phyloP scores from a whole-genome alignment of 2,888 invertebrate species.

The Bedellia somnulentella region DNA sequence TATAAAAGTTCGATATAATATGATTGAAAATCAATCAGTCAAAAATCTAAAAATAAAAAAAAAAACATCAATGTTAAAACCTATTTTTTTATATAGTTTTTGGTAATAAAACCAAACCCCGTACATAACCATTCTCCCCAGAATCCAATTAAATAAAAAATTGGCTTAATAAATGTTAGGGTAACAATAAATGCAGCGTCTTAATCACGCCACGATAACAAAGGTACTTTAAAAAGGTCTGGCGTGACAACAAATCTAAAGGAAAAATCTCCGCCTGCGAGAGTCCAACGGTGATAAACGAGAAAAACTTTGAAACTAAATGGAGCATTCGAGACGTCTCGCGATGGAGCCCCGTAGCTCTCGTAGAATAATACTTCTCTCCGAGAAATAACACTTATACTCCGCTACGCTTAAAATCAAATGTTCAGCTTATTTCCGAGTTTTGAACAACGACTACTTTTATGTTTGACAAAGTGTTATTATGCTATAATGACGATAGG shows the following conservation, averaged over 20 bases:
- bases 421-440: conserved; percentile 43
- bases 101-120: no score
- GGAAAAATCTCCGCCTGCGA: conserved; percentile 60
- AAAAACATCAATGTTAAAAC: no score
- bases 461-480: conserved; percentile 3
- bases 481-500: no score
- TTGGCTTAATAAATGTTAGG: no score
- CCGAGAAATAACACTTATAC: conserved; percentile 60
- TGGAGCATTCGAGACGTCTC: conserved; percentile 57
- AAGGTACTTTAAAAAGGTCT: conserved; percentile 59
- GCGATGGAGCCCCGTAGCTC: conserved; percentile 52
- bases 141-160: no score
- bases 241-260: conserved; percentile 63
- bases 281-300: conserved; percentile 61
- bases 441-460: conserved; percentile 21
- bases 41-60: no score
- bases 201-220: conserved; percentile 54
- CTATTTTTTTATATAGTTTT: no score
- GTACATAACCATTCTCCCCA: no score
- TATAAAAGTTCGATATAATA: no score
- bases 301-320: conserved; percentile 62
- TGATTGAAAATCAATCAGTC: no score
- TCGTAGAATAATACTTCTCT: conserved; percentile 58
- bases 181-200: conserved; percentile 31
- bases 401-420: conserved; percentile 61